A percentile compares a stretch with the other conserved stretches of the same genome.
These are phyloP conservation scores for Delia radicum DNA, from an alignment of 1,140 invertebrate genomes.

Conservation along the genomic window DNA sequence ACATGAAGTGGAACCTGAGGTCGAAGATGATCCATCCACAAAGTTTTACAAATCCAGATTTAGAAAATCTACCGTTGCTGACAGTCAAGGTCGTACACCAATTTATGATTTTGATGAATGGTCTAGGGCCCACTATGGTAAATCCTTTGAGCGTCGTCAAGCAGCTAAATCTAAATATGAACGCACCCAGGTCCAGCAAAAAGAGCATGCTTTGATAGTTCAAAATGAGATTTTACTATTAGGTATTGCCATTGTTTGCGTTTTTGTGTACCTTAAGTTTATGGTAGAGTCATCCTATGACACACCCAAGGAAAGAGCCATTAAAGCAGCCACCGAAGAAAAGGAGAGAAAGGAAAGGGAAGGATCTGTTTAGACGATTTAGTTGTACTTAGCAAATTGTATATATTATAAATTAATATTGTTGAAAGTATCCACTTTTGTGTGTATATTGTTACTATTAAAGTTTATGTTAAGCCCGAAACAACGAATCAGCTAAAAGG, in stretches of 20 bases:
- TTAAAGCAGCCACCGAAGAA: not conserved
- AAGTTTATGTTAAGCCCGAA: not conserved
- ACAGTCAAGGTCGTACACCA: conserved; percentile 58
- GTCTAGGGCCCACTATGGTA: conserved; percentile 58
- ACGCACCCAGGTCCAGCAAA: conserved; percentile 33
- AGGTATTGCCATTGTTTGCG: conserved; percentile 32
- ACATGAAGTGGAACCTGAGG: conserved; percentile 11
- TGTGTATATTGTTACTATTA: not conserved
- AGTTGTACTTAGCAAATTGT: not conserved
- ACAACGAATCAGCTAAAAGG: not conserved
- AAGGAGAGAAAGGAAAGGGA: not conserved
- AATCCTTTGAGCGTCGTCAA: conserved; percentile 44
- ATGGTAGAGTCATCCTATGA: conserved; percentile 41
- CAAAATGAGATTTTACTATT: conserved; percentile 45
- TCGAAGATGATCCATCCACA: conserved; percentile 56
- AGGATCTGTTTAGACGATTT: not conserved
- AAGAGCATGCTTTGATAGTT: conserved; percentile 14
- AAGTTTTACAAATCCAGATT: conserved; percentile 64
- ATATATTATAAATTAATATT: not conserved
- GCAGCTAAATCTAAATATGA: conserved; percentile 40
- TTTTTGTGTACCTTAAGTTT: conserved; percentile 38
- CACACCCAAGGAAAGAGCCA: conserved; percentile 33
- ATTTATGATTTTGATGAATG: conserved; percentile 76
- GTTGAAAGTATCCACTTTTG: not conserved
- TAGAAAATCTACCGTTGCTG: conserved; percentile 56